These are phyloP conservation scores for Pogonognathellus flavescens DNA, from an alignment of 1,140 invertebrate genomes.

Conservation along the genomic window DNA sequence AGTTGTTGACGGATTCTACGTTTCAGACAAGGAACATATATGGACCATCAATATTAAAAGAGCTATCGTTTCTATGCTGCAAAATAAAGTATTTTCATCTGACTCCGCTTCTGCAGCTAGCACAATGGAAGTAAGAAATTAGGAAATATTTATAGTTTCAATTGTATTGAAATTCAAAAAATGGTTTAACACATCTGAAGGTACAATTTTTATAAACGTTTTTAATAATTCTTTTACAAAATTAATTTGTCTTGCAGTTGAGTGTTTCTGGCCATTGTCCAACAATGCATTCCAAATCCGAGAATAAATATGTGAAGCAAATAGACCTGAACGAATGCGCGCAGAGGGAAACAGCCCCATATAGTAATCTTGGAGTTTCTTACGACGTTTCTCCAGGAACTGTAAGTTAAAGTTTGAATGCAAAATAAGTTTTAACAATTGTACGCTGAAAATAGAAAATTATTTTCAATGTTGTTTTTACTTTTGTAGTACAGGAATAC, in stretches of 20 bases:
- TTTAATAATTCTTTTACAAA: too few species aligned
- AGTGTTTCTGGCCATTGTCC: conserved; percentile 15
- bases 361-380: not conserved
- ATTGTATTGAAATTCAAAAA: too few species aligned
- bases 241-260: not conserved
- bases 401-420: not conserved
- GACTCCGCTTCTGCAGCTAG: not conserved
- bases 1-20: not conserved
- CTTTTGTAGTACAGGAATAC: not conserved
- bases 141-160: too few species aligned
- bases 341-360: not conserved
- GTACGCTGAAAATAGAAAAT: not conserved
- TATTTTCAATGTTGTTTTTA: not conserved
- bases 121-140: conserved; percentile 7
- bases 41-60: not conserved
- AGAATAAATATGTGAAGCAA: not conserved
- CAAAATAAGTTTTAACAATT: not conserved
- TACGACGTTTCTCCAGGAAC: not conserved
- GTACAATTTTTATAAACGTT: too few species aligned
- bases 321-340: conserved; percentile 1
- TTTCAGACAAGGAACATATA: not conserved
- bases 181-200: too few species aligned
- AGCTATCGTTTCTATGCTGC: conserved; percentile 3
- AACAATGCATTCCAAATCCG: not conserved
- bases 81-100: conserved; percentile 15